Evolutionary conservation across 2,113 vertebrate genomes (phyloP).

Genomic region (Fulmarus glacialis): DNA sequence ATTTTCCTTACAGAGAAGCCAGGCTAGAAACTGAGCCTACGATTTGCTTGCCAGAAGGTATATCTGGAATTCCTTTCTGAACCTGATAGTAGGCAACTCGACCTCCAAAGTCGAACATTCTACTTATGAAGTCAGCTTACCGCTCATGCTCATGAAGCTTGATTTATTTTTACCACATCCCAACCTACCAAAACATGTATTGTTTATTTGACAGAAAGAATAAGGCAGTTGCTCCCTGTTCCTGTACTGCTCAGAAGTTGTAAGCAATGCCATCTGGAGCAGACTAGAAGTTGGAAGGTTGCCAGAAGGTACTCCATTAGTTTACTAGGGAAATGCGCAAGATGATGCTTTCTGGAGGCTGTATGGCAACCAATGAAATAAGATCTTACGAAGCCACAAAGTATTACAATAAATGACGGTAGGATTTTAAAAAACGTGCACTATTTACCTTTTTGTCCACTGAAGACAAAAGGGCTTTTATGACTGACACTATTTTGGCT

Average conservation of each 20-base stretch:
- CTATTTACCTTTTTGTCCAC: not conserved
- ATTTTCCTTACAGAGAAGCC: not conserved
- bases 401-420: not conserved
- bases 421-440: not conserved
- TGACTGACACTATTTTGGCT: slow-evolving; percentile 17
- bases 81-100: not conserved
- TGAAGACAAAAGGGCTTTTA: not conserved
- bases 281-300: slow-evolving; percentile 38
- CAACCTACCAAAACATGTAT: slow-evolving; percentile 41
- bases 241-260: slow-evolving; percentile 15
- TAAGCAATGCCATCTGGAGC: slow-evolving; percentile 46
- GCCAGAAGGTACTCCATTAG: slow-evolving; percentile 21
- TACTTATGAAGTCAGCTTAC: not conserved
- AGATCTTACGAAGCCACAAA: not conserved
- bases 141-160: not conserved
- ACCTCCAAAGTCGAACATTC: not conserved
- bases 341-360: not conserved
- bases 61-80: not conserved
- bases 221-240: slow-evolving; percentile 42
- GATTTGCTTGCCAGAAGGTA: not conserved
- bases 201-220: slow-evolving; percentile 63
- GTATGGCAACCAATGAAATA: not conserved
- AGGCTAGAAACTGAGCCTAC: not conserved
- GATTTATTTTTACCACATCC: slow-evolving; percentile 31
- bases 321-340: not conserved